Percentiles rank a stretch among this genome's conserved stretches.
Conservation (phyloP, 2,888 invertebrate species). For the Cryptus armator region DNA sequence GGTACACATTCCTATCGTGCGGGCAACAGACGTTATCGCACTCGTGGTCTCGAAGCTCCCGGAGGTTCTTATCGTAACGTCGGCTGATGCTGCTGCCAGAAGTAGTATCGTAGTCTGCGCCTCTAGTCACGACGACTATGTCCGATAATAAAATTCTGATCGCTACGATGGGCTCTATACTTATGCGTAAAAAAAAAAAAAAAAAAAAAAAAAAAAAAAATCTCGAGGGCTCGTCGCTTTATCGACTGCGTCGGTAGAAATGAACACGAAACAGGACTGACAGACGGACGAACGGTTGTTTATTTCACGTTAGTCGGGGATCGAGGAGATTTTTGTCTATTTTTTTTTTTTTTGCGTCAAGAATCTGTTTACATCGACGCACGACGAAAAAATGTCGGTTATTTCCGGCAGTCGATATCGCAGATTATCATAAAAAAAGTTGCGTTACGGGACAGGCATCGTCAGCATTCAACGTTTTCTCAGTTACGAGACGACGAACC, state of each 20-base stretch:
- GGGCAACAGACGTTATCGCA: conserved; percentile 45
- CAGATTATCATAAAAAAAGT: neutral
- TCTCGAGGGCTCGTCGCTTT: conserved; percentile 22
- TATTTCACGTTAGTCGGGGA: conserved; percentile 24
- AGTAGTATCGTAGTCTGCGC: conserved; percentile 1
- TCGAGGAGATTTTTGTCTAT: neutral
- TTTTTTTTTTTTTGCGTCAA: neutral
- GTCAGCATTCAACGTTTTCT: too few relatives aligned
- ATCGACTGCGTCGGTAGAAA: conserved; percentile 20
- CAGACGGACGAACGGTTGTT: conserved; percentile 40
- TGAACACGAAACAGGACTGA: neutral
- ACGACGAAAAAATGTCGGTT: neutral
- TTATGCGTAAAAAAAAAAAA: conserved; percentile 5
- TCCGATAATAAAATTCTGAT: conserved; percentile 48
- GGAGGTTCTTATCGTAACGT: conserved; percentile 47
- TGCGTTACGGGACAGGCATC: neutral
- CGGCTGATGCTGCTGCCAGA: conserved; percentile 40
- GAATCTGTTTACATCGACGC: conserved; percentile 9
- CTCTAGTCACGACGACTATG: neutral
- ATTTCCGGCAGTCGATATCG: neutral
- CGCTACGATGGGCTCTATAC: conserved; percentile 6
- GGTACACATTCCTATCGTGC: conserved; percentile 59
- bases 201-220: neutral
- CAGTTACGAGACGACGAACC: conserved; percentile 6
- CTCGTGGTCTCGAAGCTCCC: conserved; percentile 33